Base-by-base conservation (phyloP, 2,888 invertebrate species). In the Syritta pipiens region DNA sequence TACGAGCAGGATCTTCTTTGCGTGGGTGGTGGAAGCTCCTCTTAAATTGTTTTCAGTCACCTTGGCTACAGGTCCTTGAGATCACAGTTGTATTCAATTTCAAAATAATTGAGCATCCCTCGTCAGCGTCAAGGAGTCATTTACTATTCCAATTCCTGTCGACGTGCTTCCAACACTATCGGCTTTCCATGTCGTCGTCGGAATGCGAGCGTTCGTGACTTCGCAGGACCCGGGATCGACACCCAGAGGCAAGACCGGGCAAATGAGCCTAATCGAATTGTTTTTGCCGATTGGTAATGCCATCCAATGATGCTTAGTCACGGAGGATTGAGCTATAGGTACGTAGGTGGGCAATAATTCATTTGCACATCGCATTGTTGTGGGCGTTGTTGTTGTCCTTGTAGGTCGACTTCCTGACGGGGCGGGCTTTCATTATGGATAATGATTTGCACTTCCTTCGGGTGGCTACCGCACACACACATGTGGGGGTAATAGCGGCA, bases 241-340 rank as follows among this genome's bases (percentile, higher is more conserved):
- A n/a, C n/a, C 32, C 30, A 7, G 9, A 24, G 32, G 19, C 4
- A 19, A 46, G 12, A 9, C 30, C 17, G 7, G 22, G 20, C 37
- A 57, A 67, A 48, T 48, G 67, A 57, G 55, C 57, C 67, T 57
- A 67, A 57, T 67, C 46, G 67, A 67, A 67, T 67, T 67, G 55
- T 67, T 67, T 57, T 48, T 48, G 37, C 48, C 46, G 37, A 67
- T 67, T 57, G 67, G 48, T 57, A 67, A 67, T 67, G 46, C 35
- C 67, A 55, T 40, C 48, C 57, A 67, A 67, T 67, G 57, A 57
- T 57, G 46, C 67, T 67, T 67, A 48, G 67, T 57, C 67, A 67
- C 67, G 48, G 48, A 17, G 37, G 14, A 67, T 57, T 67, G 57
- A 55, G 32, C 46, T 32, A 44, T 48, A 48, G 46, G 20, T 57